Base-by-base conservation (phyloP, 1,140 invertebrate species). In the Caenorhabditis latens region DNA sequence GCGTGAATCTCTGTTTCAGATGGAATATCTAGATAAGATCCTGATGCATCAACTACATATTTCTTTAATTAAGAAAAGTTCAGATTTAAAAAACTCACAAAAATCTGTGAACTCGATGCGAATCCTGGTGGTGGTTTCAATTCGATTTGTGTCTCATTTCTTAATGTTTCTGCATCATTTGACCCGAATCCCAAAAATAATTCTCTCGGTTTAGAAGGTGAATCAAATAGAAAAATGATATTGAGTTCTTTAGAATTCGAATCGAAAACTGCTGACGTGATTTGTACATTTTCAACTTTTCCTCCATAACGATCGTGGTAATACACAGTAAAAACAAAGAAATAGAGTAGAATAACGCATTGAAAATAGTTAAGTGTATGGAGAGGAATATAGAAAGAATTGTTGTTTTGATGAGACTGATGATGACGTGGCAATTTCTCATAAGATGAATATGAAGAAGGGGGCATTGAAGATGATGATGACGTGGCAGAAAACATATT, bases 401-500 rank as follows among this genome's bases (percentile, higher is more conserved):
- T 43, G 7, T 75, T 24, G 16, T 46, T 9, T 19, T 46, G 42
- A 46, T 19, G 67, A 48, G 14, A 13, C 16, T 16, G 19, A 0
- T 75, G 67, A 75, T 75, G 67, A 43, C 67, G 67, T 75, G 67
- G 67, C 42, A 48, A 46, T n/a, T 43, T 48, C 42, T 75, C 67
- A 46, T 46, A 46, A 19, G 67, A 46, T n/a, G 19, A 46, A n/a
- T 79, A 50, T 14, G 71, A 71, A 16, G 65, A 79, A n/a, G 71
- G 71, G 21, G 71, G 71, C 71, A 79, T 79, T 24, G 71, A 79
- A 50, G 40, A 71, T 43, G 65, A 71, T 71, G 65, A 71, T 71
- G 71, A 50, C 46, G 71, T 79, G 71, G 71, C 71, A 79, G 71
- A 50, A 50, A 79, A 79, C 71, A 79, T 79, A 53, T 79, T 50